Percentiles rank a stretch among this genome's conserved stretches.
These are phyloP conservation scores for Brachionus plicatilis DNA, from an alignment of 1,140 invertebrate genomes.

Conservation along the genomic window DNA sequence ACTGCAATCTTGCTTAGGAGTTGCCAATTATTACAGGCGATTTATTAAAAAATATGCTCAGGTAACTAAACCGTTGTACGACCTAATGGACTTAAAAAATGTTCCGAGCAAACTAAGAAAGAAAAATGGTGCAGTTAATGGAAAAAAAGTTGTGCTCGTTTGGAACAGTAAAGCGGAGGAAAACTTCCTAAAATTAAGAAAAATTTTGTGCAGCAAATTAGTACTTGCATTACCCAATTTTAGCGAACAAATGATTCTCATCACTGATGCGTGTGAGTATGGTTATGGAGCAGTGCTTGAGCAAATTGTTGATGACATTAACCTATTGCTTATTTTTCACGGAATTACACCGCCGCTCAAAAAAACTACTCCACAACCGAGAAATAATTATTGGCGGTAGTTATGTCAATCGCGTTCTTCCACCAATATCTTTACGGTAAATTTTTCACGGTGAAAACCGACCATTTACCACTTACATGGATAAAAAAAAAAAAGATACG, in stretches of 20 bases:
- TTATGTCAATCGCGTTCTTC: constrained; percentile 53
- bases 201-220: neutral
- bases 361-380: constrained; percentile 49
- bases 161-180: neutral
- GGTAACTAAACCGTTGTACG: constrained; percentile 43
- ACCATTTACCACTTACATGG: constrained; percentile 56
- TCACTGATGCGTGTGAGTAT: neutral
- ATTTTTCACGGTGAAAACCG: constrained; percentile 56
- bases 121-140: neutral
- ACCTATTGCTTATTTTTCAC: neutral
- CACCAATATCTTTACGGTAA: constrained; percentile 54
- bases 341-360: constrained; percentile 8
- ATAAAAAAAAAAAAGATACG: constrained; percentile 46
- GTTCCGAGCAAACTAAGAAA: neutral
- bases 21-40: constrained; percentile 46
- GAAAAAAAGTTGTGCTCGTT: neutral
- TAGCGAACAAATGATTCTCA: neutral
- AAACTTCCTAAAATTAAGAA: neutral
- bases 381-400: constrained; percentile 49
- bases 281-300: constrained; percentile 1
- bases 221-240: constrained; percentile 16
- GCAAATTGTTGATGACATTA: neutral
- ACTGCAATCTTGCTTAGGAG: constrained; percentile 45
- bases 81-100: neutral
- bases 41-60: constrained; percentile 44